Percentiles rank a stretch among this genome's conserved stretches.
Conservation (phyloP, 2,113 vertebrate genomes). For the Salvator merianae region DNA sequence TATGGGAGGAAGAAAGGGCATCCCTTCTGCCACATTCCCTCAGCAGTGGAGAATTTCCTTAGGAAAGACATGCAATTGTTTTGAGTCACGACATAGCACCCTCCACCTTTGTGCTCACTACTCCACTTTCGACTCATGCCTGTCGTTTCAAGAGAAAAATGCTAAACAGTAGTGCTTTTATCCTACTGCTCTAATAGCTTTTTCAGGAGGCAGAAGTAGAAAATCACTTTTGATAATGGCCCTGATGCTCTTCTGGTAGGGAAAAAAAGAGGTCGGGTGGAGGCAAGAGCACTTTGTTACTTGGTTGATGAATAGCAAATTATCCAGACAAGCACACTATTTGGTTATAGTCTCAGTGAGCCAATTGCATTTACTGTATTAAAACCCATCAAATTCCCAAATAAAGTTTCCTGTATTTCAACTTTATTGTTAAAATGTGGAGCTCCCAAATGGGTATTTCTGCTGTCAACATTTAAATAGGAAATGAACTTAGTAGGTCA, state of each 20-base stretch:
- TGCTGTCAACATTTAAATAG: background rate
- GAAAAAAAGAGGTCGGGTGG: background rate
- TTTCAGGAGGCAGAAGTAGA: slow-evolving; percentile 25
- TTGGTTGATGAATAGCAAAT: slow-evolving; percentile 21
- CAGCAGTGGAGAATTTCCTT: background rate
- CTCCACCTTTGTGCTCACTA: background rate
- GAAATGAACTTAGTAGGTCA: background rate
- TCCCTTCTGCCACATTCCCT: background rate
- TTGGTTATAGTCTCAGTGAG: background rate
- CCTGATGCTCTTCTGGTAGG: slow-evolving; percentile 26
- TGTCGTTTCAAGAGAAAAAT: background rate
- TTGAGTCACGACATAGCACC: background rate
- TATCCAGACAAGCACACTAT: background rate
- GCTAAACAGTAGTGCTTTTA: background rate
- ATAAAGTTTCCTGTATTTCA: background rate
- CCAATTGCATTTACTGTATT: slow-evolving; percentile 40
- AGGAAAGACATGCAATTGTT: background rate
- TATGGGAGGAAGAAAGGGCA: background rate
- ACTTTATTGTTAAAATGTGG: too few relatives aligned
- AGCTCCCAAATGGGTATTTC: background rate
- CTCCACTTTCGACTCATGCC: background rate
- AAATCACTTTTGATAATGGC: slow-evolving; percentile 51
- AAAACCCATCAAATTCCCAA: slow-evolving; percentile 24
- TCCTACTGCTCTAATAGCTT: slow-evolving; percentile 8
- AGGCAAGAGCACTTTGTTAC: slow-evolving; percentile 35